Base-by-base conservation (phyloP, 2,797 vertebrate genomes). In the Epinephelus malabaricus region DNA sequence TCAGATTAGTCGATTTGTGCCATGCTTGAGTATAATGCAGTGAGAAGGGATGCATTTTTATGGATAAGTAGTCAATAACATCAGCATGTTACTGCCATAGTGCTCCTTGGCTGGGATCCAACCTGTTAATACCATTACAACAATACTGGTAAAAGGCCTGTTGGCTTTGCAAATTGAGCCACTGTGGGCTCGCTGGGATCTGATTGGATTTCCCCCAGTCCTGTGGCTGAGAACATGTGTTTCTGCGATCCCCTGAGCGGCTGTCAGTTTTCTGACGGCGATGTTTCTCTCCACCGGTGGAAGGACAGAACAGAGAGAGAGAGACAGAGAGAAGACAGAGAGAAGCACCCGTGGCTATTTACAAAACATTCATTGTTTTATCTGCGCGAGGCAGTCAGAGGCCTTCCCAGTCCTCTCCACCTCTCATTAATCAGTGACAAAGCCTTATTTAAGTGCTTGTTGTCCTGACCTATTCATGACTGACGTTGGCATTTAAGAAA, bases 401-500 rank as follows among this genome's bases (percentile, higher is more conserved):
- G 90, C 91, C 84, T 83, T 78, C 69, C 69, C 90, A 73, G 77
- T 89, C 89, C 86, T 87, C 81, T 59, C 88, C 90, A 89, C 89
- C 93, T 93, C 88, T 92, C 90, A 94, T 95, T 95, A 95, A 95
- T 95, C 94, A 95, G 90, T 90, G 91, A 94, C 93, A 94, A 91
- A 92, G 92, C 90, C 89, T 88, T 88, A 92, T 95, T 95, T 93
- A 95, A 94, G 90, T 91, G 90, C 89, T 92, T 93, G 94, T 93
- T 94, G 93, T 94, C 89, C 80, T 96, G 94, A 95, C 94, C 95
- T 95, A 94, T 95, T 91, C 90, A 59, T 93, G 92, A 94, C 91
- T 94, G 94, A 92, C 92, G 89, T 78, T 93, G 93, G 90, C 94
- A 95, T 95, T 96, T 95, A 94, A 94, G 89, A 95, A 95, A 95